These are phyloP conservation scores for Triplophysa tibetana DNA, from an alignment of 2,113 vertebrate species.

Conservation along the genomic window DNA sequence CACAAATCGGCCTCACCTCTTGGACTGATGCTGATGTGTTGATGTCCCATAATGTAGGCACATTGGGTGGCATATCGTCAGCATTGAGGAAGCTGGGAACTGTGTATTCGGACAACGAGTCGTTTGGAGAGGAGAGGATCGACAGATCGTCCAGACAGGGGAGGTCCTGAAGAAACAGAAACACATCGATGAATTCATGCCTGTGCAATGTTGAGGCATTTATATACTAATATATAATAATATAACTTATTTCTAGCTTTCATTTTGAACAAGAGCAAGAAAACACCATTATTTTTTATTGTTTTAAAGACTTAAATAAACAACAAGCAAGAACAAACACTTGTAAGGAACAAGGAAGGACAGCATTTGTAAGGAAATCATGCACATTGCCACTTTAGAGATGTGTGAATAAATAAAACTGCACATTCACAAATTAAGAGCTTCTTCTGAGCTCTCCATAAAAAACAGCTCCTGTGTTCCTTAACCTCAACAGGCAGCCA, in stretches of 20 bases:
- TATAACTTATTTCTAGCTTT: too few relatives aligned
- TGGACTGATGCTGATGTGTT: conserved; percentile 79
- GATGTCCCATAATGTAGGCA: conserved; percentile 91
- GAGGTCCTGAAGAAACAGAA: conserved; percentile 43
- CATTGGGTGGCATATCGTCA: conserved; percentile 76
- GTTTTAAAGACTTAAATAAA: too few relatives aligned
- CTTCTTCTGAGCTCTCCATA: too few relatives aligned
- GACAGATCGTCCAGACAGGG: conserved; percentile 83
- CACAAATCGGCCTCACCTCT: conserved; percentile 73
- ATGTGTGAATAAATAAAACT: too few relatives aligned
- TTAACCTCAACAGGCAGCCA: too few relatives aligned
- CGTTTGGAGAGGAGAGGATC: conserved; percentile 88
- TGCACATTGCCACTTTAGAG: too few relatives aligned
- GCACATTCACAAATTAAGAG: conserved; percentile 16
- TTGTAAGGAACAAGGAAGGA: too few relatives aligned
- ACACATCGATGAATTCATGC: background rate
- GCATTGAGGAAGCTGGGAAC: conserved; percentile 79
- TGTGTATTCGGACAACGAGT: conserved; percentile 88
- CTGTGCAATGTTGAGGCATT: too few relatives aligned
- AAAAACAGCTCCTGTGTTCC: too few relatives aligned
- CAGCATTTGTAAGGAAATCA: too few relatives aligned
- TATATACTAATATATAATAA: background rate
- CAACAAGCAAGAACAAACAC: too few relatives aligned
- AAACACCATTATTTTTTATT: background rate
- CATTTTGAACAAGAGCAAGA: too few relatives aligned